These are phyloP conservation scores for Ips nitidus DNA, from an alignment of 1,140 invertebrate species.

Conservation along the genomic window DNA sequence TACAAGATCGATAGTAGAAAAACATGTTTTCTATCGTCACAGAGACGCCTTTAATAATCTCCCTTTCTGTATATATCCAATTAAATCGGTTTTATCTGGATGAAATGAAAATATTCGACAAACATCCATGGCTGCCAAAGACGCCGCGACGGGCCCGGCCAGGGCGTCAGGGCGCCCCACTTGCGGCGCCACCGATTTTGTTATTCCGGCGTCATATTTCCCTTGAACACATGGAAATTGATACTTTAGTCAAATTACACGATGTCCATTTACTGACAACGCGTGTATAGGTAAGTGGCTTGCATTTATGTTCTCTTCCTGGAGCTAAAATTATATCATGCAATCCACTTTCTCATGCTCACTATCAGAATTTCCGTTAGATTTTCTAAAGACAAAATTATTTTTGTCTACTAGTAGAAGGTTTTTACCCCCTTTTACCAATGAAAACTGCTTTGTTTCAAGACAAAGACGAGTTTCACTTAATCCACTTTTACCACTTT, in stretches of 20 bases:
- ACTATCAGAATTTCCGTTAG: no score
- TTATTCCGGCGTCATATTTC: slow-evolving; percentile 18
- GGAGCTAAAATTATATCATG: no score
- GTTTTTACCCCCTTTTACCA: no score
- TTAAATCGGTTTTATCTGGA: slow-evolving; percentile 26
- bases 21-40: slow-evolving; percentile 15
- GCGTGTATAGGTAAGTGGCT: no score
- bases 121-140: slow-evolving; percentile 24
- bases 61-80: slow-evolving; percentile 21
- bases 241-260: slow-evolving; percentile 12
- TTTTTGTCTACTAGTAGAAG: no score
- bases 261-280: not conserved
- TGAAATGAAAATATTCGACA: slow-evolving; percentile 27
- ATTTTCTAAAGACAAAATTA: no score
- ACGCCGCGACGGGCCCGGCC: slow-evolving; percentile 17
- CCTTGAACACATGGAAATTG: slow-evolving; percentile 14
- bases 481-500: no score
- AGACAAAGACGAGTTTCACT: no score
- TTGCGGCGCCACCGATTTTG: slow-evolving; percentile 23
- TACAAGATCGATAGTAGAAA: not conserved
- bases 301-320: no score
- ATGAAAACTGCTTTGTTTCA: no score
- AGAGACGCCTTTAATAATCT: slow-evolving; percentile 21
- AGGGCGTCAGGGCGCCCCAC: slow-evolving; percentile 7
- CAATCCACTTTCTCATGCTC: no score